Evolutionary conservation across 2,888 invertebrate genomes (phyloP), one percentile per base, ranked within the genome.

Genomic region (Cheilosia urbana): DNA sequence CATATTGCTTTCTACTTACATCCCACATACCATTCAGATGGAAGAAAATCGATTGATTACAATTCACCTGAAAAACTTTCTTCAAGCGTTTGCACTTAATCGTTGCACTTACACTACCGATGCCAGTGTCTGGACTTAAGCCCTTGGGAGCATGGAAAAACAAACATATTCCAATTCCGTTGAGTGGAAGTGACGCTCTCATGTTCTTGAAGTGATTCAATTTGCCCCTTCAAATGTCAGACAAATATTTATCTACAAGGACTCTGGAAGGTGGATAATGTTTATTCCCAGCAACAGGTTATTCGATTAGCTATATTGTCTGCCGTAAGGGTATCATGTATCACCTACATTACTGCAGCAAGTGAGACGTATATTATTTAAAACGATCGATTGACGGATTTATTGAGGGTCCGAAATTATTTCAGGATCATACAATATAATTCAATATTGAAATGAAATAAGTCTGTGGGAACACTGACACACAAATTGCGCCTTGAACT

Each of bases 131-230:
- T 51, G 24, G 34, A 9, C 27, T 7, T 9, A 19, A 63, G 19
- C 7, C 6, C 37, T 17, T 49, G 21, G 45, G n/a, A 47, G 9
- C 6, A 47, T n/a, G 9, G 17, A 47, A 19, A 15, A 19, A 49
- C 17, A 60, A 49, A 17, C 47, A 58, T 30, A 30, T 69, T 68
- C 55, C 55, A 68, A 58, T 13, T 37, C 13, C 37, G 58, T 69
- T 69, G 57, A 51, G 24, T 15, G 24, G 5, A 13, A 71, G 58
- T 49, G 45, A 55, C 47, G 27, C 7, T 55, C 7, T 55, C 4
- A 15, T 24, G 45, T 47, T 47, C 65, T 57, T 57, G 19, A 65
- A 55, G 55, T 65, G 47, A 75, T 75, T 75, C 55, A 49, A 58
- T 57, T 57, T 40, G 37, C 47, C 55, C 37, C 30, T 47, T 47